Conservation (phyloP, 2,113 vertebrate species). For the Petrocephalus zakoni region DNA sequence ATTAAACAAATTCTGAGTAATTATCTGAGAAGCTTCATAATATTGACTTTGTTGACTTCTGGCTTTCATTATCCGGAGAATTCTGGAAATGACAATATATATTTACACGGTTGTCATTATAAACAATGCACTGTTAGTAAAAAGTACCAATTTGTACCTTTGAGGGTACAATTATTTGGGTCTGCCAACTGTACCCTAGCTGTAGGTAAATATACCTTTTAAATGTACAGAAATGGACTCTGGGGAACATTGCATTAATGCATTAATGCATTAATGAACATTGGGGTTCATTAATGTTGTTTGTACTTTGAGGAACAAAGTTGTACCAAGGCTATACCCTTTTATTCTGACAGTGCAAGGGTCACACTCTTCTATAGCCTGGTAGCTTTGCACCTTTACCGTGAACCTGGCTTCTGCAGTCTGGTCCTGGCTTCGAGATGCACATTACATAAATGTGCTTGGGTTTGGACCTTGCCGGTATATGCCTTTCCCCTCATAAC, state of each 20-base stretch:
- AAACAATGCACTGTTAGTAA: too few species aligned
- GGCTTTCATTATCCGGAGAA: not conserved
- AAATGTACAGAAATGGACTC: too few species aligned
- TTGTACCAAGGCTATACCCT: not conserved
- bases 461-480: constrained; percentile 21
- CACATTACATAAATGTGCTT: constrained; percentile 31
- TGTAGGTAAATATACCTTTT: too few species aligned
- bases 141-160: too few species aligned
- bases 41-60: not conserved
- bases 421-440: not conserved
- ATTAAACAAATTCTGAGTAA: constrained; percentile 7
- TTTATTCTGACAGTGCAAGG: not conserved
- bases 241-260: too few species aligned
- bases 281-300: not conserved
- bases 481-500: constrained; percentile 19
- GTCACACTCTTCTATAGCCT: not conserved
- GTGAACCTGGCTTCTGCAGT: not conserved
- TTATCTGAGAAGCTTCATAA: not conserved
- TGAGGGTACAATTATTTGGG: too few species aligned
- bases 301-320: not conserved
- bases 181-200: too few species aligned
- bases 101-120: too few species aligned
- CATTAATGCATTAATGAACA: too few species aligned
- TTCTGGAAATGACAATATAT: not conserved
- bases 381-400: not conserved